Evolutionary conservation across 53 echinoderm and acorn worm species (phyloP).

Genomic region (Holothuria leucospilota): DNA sequence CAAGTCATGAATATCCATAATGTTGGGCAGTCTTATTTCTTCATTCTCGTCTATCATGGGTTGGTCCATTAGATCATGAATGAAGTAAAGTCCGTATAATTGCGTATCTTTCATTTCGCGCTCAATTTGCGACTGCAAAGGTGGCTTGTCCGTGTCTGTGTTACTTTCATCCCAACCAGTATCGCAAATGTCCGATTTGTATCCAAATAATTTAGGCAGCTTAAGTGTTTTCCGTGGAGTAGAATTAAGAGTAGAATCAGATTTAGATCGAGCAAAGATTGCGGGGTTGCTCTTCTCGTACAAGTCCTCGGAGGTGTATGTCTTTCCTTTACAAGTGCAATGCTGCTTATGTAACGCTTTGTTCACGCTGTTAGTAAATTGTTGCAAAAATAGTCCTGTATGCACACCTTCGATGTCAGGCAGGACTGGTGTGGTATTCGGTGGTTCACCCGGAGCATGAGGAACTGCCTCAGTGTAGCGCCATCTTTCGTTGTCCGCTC

Average conservation of each 20-base stretch:
- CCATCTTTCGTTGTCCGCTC: not conserved
- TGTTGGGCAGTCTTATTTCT: slow-evolving; percentile 74
- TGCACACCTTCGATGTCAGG: slow-evolving; percentile 52
- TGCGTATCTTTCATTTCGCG: slow-evolving; percentile 6
- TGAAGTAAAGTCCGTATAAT: not conserved
- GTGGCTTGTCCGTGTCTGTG: slow-evolving; percentile 31
- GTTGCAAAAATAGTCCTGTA: slow-evolving; percentile 81
- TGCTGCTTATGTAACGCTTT: slow-evolving; percentile 87
- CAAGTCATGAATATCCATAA: slow-evolving; percentile 86
- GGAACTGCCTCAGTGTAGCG: slow-evolving; percentile 1
- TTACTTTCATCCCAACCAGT: not conserved
- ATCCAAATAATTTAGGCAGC: not conserved
- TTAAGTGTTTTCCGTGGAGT: not conserved
- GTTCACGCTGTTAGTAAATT: slow-evolving; percentile 92
- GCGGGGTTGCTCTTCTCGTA: slow-evolving; percentile 81
- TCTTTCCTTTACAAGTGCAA: slow-evolving; percentile 71
- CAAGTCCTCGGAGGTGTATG: slow-evolving; percentile 81
- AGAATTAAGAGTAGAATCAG: not conserved
- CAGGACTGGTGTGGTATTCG: slow-evolving; percentile 21
- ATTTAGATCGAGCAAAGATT: slow-evolving; percentile 52
- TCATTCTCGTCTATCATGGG: slow-evolving; percentile 47
- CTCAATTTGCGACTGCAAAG: slow-evolving; percentile 58
- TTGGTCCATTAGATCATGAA: slow-evolving; percentile 30
- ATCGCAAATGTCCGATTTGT: not conserved
- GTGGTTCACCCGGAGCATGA: slow-evolving; percentile 30